A percentile compares a stretch with the other conserved stretches of the same genome.
These are phyloP conservation scores for Perdita meconis DNA, from an alignment of 2,888 invertebrate species.

Conservation along the genomic window DNA sequence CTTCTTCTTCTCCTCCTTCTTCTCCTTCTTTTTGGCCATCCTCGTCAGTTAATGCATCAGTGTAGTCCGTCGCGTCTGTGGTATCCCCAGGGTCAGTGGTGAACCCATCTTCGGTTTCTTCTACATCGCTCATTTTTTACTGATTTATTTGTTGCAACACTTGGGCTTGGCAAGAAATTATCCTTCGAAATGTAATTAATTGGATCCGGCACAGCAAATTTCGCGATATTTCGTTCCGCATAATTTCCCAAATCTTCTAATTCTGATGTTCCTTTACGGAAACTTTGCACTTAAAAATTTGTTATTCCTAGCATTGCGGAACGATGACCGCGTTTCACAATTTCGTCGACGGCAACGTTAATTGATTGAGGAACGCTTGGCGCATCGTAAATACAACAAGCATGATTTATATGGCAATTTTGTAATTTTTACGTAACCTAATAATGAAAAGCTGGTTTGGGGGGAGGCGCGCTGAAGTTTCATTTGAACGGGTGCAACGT, in stretches of 20 bases:
- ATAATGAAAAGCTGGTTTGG: not conserved
- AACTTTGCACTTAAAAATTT: not conserved
- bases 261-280: not conserved
- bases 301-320: not conserved
- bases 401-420: constrained; percentile 9
- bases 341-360: not conserved
- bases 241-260: too few species aligned
- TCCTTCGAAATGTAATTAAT: not conserved
- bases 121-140: constrained; percentile 29
- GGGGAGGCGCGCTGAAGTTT: constrained; percentile 6
- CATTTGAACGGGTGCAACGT: constrained; percentile 5
- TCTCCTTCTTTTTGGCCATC: not conserved
- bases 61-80: not conserved
- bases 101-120: constrained; percentile 25
- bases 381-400: not conserved
- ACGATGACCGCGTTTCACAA: constrained; percentile 26
- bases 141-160: too few species aligned
- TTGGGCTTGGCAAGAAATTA: not conserved
- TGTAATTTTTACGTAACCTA: constrained; percentile 30
- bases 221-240: not conserved
- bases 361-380: not conserved
- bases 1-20: not conserved
- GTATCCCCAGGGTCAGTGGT: constrained; percentile 1
- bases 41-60: not conserved
- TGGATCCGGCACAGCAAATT: not conserved